These are phyloP conservation scores for Geopemphigus sp. DNA, from an alignment of 1,140 invertebrate species.

Conservation along the genomic window DNA sequence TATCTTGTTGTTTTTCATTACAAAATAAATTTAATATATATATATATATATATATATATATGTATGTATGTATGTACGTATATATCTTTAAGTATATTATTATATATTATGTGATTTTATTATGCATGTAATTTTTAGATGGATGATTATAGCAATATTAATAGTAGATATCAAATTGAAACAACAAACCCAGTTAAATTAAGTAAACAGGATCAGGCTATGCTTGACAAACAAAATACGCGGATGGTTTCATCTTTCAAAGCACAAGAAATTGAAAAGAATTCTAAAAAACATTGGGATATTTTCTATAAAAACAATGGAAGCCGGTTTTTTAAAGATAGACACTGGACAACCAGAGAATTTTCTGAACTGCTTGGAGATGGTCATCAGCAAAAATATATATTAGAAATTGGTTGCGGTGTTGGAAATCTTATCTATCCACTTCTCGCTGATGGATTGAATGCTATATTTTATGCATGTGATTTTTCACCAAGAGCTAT, in stretches of 20 bases:
- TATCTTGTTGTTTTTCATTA: conserved; percentile 40
- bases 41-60: conserved; percentile 30
- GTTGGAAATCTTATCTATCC: conserved; percentile 97
- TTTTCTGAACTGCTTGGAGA: conserved; percentile 74
- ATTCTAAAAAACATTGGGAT: conserved; percentile 94
- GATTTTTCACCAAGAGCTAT: conserved; percentile 91
- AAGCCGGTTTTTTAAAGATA: conserved; percentile 90
- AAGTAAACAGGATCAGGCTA: conserved; percentile 54
- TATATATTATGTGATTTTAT: conserved; percentile 43
- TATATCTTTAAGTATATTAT: conserved; percentile 18
- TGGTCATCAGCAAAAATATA: conserved; percentile 55
- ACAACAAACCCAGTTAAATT: conserved; percentile 16
- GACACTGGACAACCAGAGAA: conserved; percentile 95
- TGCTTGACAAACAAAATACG: conserved; percentile 67
- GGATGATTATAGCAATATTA: conserved; percentile 46
- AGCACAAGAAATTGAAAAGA: conserved; percentile 76
- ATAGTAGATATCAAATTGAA: conserved; percentile 38
- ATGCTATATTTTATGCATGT: conserved; percentile 82
- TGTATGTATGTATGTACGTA: conserved; percentile 13
- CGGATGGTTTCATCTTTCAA: conserved; percentile 74
- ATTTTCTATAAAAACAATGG: conserved; percentile 95
- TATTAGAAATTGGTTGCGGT: conserved; percentile 91
- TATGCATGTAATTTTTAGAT: conserved; percentile 45
- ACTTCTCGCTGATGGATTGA: conserved; percentile 73
- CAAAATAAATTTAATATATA: conserved; percentile 35